Base-by-base conservation (phyloP, 2,888 invertebrate species). In the Coenonympha arcania region DNA sequence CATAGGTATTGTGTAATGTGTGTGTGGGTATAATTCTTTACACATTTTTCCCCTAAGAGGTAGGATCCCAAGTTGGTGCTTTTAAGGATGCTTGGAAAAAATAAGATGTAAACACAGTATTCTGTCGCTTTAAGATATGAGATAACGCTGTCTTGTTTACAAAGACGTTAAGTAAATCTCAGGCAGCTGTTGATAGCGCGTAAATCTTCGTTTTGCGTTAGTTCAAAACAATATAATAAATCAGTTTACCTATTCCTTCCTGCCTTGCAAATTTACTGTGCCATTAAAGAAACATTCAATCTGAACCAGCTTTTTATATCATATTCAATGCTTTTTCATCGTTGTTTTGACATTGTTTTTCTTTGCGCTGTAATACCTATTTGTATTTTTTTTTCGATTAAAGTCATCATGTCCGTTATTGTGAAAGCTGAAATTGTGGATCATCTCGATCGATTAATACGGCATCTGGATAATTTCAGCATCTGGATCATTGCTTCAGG, bases 111-210 rank as follows among this genome's bases (percentile, higher is more conserved):
- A 61, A 36, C 9, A 63, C 60, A 57, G 20, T 49, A 42, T 52
- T 47, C 41, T 30, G 47, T 52, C 49, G 41, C 47, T 48, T 49
- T 48, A 24, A 50, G 63, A 64, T 50, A 52, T 42, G 47, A 54
- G 51, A 55, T 55, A 57, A 54, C 51, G 62, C 58, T 55, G 62
- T 64, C 52, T 64, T 62, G 64, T 65, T 69, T 64, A 70, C 62
- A 65, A 68, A 66, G 65, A 68, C 66, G 65, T 64, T 73, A 69
- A 70, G 68, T 68, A 65, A 65, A 61, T 54, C 47, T 49, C 60
- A 46, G 54, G 49, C 47, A 66, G 63, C 59, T 71, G 49, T 40
- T 56, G 54, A 51, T 54, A 54, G 49, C 42, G 49, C 45, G 52
- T 59, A 56, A 52, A 54, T 59, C 55, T 55, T 44, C 48, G 40